These are phyloP conservation scores for Scatophagus argus DNA, from an alignment of 2,113 vertebrate species.

Conservation along the genomic window DNA sequence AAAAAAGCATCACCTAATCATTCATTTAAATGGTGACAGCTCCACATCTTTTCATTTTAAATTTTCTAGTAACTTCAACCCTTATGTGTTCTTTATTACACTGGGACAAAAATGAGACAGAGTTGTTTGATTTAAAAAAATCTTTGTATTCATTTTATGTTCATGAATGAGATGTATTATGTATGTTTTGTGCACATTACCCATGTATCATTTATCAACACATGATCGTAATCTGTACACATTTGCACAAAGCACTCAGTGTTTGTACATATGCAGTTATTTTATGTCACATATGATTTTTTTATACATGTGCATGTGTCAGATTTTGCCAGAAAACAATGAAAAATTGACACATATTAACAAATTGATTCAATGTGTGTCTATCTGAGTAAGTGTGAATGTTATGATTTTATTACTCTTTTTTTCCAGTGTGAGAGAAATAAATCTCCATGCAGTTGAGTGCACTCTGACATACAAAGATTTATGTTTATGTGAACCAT, in stretches of 20 bases:
- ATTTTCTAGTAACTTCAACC: slow-evolving; percentile 53
- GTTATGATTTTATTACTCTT: slow-evolving; percentile 52
- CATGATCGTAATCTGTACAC: slow-evolving; percentile 85
- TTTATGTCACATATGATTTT: slow-evolving; percentile 76
- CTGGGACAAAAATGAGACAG: slow-evolving; percentile 59
- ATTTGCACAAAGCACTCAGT: slow-evolving; percentile 86
- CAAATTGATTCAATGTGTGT: slow-evolving; percentile 67
- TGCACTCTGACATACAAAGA: slow-evolving; percentile 34
- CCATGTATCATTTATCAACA: slow-evolving; percentile 82
- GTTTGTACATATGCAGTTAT: slow-evolving; percentile 86
- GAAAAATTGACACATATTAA: slow-evolving; percentile 72
- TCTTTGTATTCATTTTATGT: slow-evolving; percentile 64
- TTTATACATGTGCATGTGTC: slow-evolving; percentile 84
- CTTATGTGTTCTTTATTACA: slow-evolving; percentile 61
- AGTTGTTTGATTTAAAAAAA: slow-evolving; percentile 62
- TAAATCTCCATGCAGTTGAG: slow-evolving; percentile 54
- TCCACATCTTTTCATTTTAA: slow-evolving; percentile 31
- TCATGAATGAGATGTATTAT: slow-evolving; percentile 72
- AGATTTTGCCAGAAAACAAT: slow-evolving; percentile 80
- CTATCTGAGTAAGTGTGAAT: slow-evolving; percentile 64
- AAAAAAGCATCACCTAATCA: slow-evolving; percentile 34
- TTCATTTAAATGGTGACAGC: slow-evolving; percentile 50
- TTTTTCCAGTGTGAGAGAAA: slow-evolving; percentile 66
- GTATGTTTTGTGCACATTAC: slow-evolving; percentile 81
- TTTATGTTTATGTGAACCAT: background rate